Base-by-base conservation (phyloP, 2,797 vertebrate genomes). In the Selene dorsalis region DNA sequence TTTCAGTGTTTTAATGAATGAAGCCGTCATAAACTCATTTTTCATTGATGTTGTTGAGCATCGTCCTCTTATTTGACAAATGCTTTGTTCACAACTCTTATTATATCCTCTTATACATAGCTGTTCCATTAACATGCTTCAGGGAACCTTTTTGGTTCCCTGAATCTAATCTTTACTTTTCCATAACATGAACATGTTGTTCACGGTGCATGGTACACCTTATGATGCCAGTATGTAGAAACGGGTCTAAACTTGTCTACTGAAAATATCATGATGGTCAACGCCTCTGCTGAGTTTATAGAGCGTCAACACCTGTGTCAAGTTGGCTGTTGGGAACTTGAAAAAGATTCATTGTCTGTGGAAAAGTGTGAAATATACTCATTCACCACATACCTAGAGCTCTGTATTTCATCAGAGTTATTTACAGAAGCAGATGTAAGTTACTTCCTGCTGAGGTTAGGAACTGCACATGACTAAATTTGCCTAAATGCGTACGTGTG, bases 391-490 rank as follows among this genome's bases (percentile, higher is more conserved):
- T 12, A 56, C 10, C 38, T 60, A 18, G 7, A 6, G 43, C 35
- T 65, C 64, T 45, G 6, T 63, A 13, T 24, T 32, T 58, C 30
- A 26, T 20, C 32, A 6, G 20, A 35, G n/a, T 32, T 64, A 47
- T 28, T 53, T 39, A 57, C 12, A 32, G 53, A 18, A 60, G 43
- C 50, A 30, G 35, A 64, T 61, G 41, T 53, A 39, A 53, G 26
- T 56, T 38, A 43, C 18, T 85, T 85, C 77, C 79, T 74, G 73
- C 74, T 52, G 30, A 52, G 64, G 74, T 68, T 62, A 59, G 39
- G 32, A 48, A 39, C 53, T 47, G 80, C 45, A 73, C 57, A 65
- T 60, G 53, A 73, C n/a, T 32, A 0, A 8, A 8, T 73, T 70
- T 45, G 4, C 20, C 8, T 50, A 8, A 18, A 16, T 58, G 61